Percentiles rank a stretch among this genome's conserved stretches.
Evolutionary conservation across 2,888 invertebrate genomes (phyloP).

Genomic region (Ormyrus thymus): DNA sequence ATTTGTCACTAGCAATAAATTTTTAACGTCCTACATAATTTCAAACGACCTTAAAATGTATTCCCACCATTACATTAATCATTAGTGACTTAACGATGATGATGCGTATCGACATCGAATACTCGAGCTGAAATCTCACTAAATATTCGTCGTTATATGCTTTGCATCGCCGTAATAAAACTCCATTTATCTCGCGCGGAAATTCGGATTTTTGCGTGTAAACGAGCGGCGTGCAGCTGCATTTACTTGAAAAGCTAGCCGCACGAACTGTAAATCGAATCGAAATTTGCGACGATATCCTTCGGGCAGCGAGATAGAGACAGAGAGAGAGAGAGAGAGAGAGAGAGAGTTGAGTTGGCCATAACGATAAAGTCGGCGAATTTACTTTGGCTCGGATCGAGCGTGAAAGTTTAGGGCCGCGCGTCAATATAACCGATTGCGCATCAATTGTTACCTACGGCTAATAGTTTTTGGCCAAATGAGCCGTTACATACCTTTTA

Average conservation of each 20-base stretch:
- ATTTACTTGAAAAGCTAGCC: too few relatives aligned
- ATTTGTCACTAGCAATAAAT: too few relatives aligned
- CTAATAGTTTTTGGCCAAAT: constrained; percentile 47
- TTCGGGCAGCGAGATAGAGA: constrained; percentile 20
- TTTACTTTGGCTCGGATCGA: background rate
- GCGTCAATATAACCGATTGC: constrained; percentile 9
- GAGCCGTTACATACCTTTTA: constrained; percentile 41
- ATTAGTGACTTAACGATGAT: background rate
- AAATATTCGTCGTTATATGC: background rate
- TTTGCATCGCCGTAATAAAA: background rate
- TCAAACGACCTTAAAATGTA: too few relatives aligned
- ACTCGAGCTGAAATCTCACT: background rate
- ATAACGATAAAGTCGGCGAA: constrained; percentile 1
- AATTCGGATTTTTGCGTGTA: background rate
- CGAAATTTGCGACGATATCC: constrained; percentile 20
- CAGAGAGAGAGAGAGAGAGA: constrained; percentile 40
- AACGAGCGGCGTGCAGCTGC: background rate
- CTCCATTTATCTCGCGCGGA: background rate
- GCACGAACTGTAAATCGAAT: background rate
- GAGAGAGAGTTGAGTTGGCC: constrained; percentile 35
- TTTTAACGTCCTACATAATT: too few relatives aligned
- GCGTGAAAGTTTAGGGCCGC: constrained; percentile 4
- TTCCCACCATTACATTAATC: background rate
- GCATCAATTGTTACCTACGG: constrained; percentile 29
- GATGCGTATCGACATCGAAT: constrained; percentile 5